Conservation (phyloP, 1,140 invertebrate genomes). For the Tetragonula clypearis region DNA sequence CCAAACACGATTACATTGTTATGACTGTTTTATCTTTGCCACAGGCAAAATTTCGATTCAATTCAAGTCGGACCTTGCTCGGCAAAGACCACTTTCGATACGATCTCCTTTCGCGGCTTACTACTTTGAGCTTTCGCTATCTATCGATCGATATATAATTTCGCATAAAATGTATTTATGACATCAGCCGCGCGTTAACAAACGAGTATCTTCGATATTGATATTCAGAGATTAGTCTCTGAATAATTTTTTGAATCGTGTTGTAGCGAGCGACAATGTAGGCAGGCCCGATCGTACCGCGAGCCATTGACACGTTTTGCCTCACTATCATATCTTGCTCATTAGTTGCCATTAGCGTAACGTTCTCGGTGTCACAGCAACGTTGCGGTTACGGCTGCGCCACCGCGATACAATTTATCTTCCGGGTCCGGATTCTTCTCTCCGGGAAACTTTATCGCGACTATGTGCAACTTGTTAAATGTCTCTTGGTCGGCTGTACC, state of each 20-base stretch:
- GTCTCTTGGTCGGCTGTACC: not conserved
- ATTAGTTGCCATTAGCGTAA: constrained; percentile 49
- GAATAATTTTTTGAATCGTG: not conserved
- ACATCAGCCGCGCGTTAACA: not conserved
- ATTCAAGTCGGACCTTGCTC: constrained; percentile 37
- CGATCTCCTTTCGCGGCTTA: constrained; percentile 20
- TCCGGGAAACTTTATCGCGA: constrained; percentile 19
- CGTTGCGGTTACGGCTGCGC: constrained; percentile 46
- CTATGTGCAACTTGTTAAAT: not conserved
- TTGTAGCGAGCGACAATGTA: not conserved
- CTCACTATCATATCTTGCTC: constrained; percentile 56
- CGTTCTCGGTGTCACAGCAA: constrained; percentile 38
- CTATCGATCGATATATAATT: not conserved
- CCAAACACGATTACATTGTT: constrained; percentile 1
- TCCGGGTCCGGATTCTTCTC: constrained; percentile 27
- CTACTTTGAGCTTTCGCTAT: not conserved
- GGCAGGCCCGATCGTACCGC: too few relatives aligned
- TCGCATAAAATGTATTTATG: too few relatives aligned
- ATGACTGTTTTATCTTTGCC: not conserved
- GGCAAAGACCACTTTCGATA: constrained; percentile 13
- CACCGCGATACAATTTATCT: constrained; percentile 60
- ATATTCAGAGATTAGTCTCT: not conserved
- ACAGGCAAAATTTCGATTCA: not conserved
- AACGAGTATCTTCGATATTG: not conserved
- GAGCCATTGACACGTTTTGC: constrained; percentile 31